Percentiles rank a stretch among this genome's conserved stretches.
Conservation (phyloP, 2,797 vertebrate genomes). For the Octomys mimax region DNA sequence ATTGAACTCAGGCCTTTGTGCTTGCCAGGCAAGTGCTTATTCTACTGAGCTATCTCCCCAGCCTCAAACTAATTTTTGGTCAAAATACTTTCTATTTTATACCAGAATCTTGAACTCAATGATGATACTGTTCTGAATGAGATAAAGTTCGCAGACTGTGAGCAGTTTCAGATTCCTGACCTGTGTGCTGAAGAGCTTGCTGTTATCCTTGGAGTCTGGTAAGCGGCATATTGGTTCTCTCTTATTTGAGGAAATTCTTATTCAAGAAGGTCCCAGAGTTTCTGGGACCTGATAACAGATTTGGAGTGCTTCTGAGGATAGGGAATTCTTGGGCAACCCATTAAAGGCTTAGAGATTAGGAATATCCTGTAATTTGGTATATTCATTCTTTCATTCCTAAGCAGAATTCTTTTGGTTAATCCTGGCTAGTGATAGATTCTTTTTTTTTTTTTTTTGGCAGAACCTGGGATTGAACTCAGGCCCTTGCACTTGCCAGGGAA, state of each 20-base stretch:
- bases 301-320: neutral
- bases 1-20: too few relatives aligned
- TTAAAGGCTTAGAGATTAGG: conserved; percentile 11
- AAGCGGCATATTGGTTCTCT: conserved; percentile 79
- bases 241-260: conserved; percentile 27
- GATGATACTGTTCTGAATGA: conserved; percentile 96
- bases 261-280: neutral
- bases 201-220: conserved; percentile 96
- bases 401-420: conserved; percentile 27
- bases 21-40: too few relatives aligned
- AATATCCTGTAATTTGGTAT: neutral
- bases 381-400: neutral
- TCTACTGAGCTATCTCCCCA: too few relatives aligned
- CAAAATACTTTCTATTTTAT: conserved; percentile 63
- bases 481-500: too few relatives aligned
- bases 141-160: conserved; percentile 93
- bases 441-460: neutral
- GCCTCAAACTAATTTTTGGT: conserved; percentile 45
- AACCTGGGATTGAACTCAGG: too few relatives aligned
- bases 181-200: conserved; percentile 96
- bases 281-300: neutral
- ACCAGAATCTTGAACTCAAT: conserved; percentile 93
- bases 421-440: neutral
- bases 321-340: neutral
- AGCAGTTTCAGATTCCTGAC: conserved; percentile 92